phyloP scores from a whole-genome alignment of 2,113 vertebrate genomes.

The Mellivora capensis region DNA sequence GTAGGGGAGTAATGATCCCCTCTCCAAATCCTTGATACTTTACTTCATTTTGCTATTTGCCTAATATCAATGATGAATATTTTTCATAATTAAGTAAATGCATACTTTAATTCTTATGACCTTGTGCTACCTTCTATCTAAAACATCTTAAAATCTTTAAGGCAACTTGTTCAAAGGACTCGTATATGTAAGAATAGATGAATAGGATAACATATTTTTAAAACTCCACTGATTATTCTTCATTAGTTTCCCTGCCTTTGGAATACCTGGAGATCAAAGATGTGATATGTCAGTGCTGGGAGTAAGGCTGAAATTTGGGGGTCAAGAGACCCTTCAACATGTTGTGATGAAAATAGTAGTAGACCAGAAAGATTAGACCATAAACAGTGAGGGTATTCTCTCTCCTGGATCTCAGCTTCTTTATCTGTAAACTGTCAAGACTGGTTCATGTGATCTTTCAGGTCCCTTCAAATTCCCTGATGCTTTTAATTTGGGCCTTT shows the following conservation, averaged over 20 bases:
- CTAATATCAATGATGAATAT: conserved; percentile 68
- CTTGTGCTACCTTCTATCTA: not conserved
- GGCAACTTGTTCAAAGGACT: not conserved
- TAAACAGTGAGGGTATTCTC: not conserved
- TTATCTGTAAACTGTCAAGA: not conserved
- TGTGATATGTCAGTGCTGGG: not conserved
- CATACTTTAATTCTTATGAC: conserved; percentile 59
- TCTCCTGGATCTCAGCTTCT: not conserved
- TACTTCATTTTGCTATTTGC: conserved; percentile 51
- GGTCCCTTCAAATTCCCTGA: not conserved
- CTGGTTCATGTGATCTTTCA: not conserved
- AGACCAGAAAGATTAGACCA: not conserved
- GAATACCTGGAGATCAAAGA: not conserved
- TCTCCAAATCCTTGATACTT: conserved; percentile 48
- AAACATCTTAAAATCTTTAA: conserved; percentile 13
- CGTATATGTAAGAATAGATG: not conserved
- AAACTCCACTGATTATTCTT: conserved; percentile 3
- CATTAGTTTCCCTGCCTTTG: not conserved
- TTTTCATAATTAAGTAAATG: conserved; percentile 68
- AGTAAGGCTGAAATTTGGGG: not conserved
- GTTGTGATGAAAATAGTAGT: not conserved
- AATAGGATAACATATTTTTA: not conserved
- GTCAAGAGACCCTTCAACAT: not conserved
- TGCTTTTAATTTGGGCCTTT: not conserved
- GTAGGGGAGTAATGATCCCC: conserved; percentile 50